Evolutionary conservation across 2,113 vertebrate species (phyloP).

Genomic region (Seriola dumerili): DNA sequence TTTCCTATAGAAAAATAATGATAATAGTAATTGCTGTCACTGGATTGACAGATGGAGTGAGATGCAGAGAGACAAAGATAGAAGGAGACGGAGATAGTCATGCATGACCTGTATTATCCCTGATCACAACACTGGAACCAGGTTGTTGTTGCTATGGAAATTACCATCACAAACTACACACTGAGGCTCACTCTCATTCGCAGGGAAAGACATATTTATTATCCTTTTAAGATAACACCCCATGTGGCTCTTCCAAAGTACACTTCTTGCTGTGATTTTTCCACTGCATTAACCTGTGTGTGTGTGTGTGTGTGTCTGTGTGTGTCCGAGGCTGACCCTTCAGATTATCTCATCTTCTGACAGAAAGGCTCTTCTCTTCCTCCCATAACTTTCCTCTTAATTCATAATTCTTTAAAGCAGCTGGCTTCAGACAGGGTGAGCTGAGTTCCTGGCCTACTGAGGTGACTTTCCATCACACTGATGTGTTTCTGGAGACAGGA

Average conservation of each 20-base stretch:
- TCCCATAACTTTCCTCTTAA: slow-evolving; percentile 64
- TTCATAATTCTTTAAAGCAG: slow-evolving; percentile 55
- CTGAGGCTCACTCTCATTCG: slow-evolving; percentile 31
- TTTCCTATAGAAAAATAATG: background rate
- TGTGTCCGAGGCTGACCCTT: slow-evolving; percentile 8
- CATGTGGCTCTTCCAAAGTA: slow-evolving; percentile 42
- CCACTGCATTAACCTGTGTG: slow-evolving; percentile 30
- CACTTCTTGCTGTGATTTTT: slow-evolving; percentile 39
- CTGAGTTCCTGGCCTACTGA: slow-evolving; percentile 48
- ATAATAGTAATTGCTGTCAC: slow-evolving; percentile 12
- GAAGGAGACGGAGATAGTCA: slow-evolving; percentile 38
- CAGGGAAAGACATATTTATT: slow-evolving; percentile 58
- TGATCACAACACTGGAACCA: slow-evolving; percentile 54
- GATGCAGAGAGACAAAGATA: slow-evolving; percentile 40
- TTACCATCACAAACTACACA: slow-evolving; percentile 46
- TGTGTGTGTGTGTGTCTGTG: slow-evolving; percentile 16
- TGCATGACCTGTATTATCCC: slow-evolving; percentile 48
- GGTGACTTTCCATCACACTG: slow-evolving; percentile 62
- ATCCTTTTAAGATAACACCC: slow-evolving; percentile 60
- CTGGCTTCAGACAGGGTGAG: slow-evolving; percentile 55
- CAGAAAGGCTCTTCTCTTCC: slow-evolving; percentile 56
- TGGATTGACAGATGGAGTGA: slow-evolving; percentile 49
- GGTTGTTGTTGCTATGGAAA: slow-evolving; percentile 49
- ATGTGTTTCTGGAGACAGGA: slow-evolving; percentile 51
- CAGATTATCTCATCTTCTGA: slow-evolving; percentile 74